These are phyloP conservation scores for Noctua comes DNA, from an alignment of 2,888 invertebrate species.

Conservation along the genomic window DNA sequence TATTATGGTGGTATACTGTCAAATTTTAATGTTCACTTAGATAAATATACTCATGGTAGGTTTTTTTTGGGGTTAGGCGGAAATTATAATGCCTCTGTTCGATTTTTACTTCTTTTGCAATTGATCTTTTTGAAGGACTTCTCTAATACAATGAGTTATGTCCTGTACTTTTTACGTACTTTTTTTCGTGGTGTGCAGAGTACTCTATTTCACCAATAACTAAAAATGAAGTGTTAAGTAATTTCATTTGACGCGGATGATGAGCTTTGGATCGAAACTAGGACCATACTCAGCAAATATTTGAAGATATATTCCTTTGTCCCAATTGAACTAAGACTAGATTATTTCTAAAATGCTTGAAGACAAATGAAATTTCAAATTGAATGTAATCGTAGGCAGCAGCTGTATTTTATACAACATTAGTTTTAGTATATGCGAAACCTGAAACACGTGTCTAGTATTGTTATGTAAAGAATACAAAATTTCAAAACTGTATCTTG, in stretches of 20 bases:
- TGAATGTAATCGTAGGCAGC: background rate
- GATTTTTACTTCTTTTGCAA: too few species aligned
- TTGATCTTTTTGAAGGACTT: background rate
- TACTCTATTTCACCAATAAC: background rate
- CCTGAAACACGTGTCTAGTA: too few species aligned
- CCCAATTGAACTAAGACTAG: background rate
- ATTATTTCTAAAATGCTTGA: background rate
- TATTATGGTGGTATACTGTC: conserved; percentile 45
- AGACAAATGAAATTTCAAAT: background rate
- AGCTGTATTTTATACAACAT: too few species aligned
- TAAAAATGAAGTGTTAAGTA: background rate
- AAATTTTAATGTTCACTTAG: background rate
- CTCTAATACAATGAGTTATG: background rate
- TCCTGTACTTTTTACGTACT: background rate
- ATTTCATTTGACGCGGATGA: background rate
- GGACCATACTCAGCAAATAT: too few species aligned
- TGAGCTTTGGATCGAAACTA: too few species aligned
- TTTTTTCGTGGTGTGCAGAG: too few species aligned
- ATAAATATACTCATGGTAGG: background rate
- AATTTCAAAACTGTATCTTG: too few species aligned
- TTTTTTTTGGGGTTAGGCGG: background rate
- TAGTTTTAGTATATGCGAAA: too few species aligned
- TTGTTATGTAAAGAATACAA: too few species aligned
- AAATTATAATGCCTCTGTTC: too few species aligned
- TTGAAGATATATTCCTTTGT: background rate